Base-by-base conservation (phyloP, 2,113 vertebrate genomes). In the Apistogramma diplotaenia region DNA sequence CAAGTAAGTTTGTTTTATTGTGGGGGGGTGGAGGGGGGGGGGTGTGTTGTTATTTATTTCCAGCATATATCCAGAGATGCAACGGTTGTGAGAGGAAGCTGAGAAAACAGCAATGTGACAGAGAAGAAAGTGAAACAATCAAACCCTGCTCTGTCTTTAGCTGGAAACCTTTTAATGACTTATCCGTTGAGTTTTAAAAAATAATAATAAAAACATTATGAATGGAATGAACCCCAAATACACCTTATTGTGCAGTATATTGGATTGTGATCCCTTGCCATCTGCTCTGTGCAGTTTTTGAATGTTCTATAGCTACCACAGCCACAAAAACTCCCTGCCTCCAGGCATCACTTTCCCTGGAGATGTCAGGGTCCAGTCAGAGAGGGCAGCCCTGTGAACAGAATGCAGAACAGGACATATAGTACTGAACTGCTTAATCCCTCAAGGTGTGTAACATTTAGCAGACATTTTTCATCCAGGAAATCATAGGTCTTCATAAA, bases 341-440 rank as follows among this genome's bases (percentile, higher is more conserved):
- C 29, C 59, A 67, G 33, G 62, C 72, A 55, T 55, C 19, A 62
- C 51, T 65, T 54, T 77, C 86, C 84, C 65, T 37, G 15, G 73
- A 84, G 87, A 84, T 46, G 57, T 62, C 37, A 65, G 19, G 37
- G 67, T 76, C 54, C 8, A 46, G 62, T 77, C 19, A 1, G 40
- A 31, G 56, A 79, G 49, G 40, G 21, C 54, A 46, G 37, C 54
- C 25, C 56, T 67, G 53, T 59, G 75, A 71, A 55, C 72, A 54
- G 74, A 81, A 81, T 84, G 62, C 58, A 62, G 59, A 58, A 65
- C 35, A 83, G 57, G 33, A 54, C 85, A 65, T 37, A 40, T 6
- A 81, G 74, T 58, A 16, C 59, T 55, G 62, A 80, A n/a, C 2
- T 15, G 18, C 23, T 29, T 73, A 13, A 70, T 54, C 59, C 79